These are phyloP conservation scores for Larimichthys polyactis DNA, from an alignment of 2,113 vertebrate species.

Conservation along the genomic window DNA sequence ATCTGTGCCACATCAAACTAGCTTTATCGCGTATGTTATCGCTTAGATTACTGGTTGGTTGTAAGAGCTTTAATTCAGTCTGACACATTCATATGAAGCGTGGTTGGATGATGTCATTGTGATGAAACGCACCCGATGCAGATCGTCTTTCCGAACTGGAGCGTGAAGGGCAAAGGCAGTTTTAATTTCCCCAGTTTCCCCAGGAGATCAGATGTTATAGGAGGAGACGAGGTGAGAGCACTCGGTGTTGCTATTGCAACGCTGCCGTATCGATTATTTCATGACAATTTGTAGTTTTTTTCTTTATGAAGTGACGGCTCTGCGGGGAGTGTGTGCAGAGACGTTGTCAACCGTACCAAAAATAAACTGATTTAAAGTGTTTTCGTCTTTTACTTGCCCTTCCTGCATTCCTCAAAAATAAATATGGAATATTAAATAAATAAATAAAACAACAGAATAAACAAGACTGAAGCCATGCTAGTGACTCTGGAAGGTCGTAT, in stretches of 20 bases:
- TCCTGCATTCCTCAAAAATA: not conserved
- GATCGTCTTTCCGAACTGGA: constrained; percentile 31
- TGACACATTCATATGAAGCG: constrained; percentile 33
- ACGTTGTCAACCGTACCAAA: not conserved
- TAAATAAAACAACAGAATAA: not conserved
- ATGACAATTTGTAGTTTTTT: not conserved
- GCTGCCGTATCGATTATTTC: constrained; percentile 33
- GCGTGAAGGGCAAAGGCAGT: constrained; percentile 48
- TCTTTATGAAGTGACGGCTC: not conserved
- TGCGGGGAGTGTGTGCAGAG: not conserved
- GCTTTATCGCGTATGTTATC: constrained; percentile 1
- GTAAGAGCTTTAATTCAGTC: constrained; percentile 38
- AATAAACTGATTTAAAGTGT: not conserved
- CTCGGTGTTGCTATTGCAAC: not conserved
- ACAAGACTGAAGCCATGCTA: not conserved
- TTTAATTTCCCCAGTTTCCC: constrained; percentile 47
- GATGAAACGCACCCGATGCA: constrained; percentile 46
- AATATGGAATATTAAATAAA: not conserved
- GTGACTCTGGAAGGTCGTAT: not conserved
- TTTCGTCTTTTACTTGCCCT: not conserved
- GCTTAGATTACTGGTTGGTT: constrained; percentile 10
- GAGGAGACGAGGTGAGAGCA: constrained; percentile 24
- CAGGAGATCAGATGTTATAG: constrained; percentile 39
- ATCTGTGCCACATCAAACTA: not conserved
- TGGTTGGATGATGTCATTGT: constrained; percentile 51